Evolutionary conservation across 1,140 invertebrate species (phyloP).

Genomic region (Lasioglossum baleicum): DNA sequence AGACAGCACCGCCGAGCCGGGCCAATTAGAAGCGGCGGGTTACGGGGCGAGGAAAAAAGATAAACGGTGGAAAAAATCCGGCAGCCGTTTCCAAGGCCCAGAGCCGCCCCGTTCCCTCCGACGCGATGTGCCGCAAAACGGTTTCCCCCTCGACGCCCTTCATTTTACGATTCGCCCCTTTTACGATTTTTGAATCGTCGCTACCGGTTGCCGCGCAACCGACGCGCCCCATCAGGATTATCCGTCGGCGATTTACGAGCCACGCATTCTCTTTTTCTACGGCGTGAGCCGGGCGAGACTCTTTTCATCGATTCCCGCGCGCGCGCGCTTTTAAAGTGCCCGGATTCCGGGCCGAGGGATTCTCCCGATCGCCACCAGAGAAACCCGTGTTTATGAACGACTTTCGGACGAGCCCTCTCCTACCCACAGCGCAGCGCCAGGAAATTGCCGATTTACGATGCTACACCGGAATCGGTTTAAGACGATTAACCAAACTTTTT

Average conservation of each 20-base stretch:
- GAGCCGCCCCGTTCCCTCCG: not conserved
- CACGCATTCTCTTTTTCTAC: slow-evolving; percentile 3
- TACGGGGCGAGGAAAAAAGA: no score
- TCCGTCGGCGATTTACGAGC: slow-evolving; percentile 57
- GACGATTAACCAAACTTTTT: not conserved
- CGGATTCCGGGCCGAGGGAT: slow-evolving; percentile 11
- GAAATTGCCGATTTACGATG: slow-evolving; percentile 27
- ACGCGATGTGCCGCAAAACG: not conserved
- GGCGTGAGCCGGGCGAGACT: slow-evolving; percentile 3
- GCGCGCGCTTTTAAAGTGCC: slow-evolving; percentile 31
- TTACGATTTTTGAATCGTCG: slow-evolving; percentile 56
- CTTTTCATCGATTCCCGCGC: slow-evolving; percentile 46
- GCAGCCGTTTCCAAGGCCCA: not conserved
- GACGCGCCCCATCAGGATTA: slow-evolving; percentile 54
- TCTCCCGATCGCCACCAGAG: slow-evolving; percentile 14
- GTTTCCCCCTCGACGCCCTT: not conserved
- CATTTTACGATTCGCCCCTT: slow-evolving; percentile 30
- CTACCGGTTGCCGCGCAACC: slow-evolving; percentile 49
- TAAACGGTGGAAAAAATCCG: slow-evolving; percentile 2
- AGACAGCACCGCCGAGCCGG: not conserved
- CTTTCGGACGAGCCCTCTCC: not conserved
- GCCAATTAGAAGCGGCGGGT: slow-evolving; percentile 32
- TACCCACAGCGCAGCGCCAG: not conserved
- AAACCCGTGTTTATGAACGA: slow-evolving; percentile 33
- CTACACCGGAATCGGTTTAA: not conserved